Evolutionary conservation across 2,113 vertebrate genomes (phyloP), one percentile per base, ranked within the genome.

Genomic region (Clinocottus analis): DNA sequence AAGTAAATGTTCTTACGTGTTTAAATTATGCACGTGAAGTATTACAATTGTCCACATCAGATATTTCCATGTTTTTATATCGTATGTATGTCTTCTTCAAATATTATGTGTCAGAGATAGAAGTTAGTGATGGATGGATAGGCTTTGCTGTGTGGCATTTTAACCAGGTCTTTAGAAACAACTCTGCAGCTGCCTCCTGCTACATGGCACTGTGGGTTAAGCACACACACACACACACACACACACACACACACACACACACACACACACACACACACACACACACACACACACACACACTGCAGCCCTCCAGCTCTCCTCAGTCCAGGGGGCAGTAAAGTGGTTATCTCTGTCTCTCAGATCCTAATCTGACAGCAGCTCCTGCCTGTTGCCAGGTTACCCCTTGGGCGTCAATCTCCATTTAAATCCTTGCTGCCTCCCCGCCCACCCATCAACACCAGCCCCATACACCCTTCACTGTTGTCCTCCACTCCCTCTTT

Each of bases 321-420:
- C 91, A 88, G 90, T 93, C 92, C 92, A 92, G 90, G 90, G 92
- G 93, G 90, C 93, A 94, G 89, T 93, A 93, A 92, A 92, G 88
- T 92, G 90, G 93, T 93, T 94, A 94, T 94, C 94, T 94, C 87
- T 84, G 85, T 89, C 90, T 92, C 72, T 93, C 94, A 94, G 94
- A 94, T 94, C 87, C 90, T 94, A 94, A 94, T 94, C 94, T 94
- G 92, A 92, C 93, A 92, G 93, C 91, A 90, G 90, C 91, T 93
- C 90, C 90, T 91, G 92, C 91, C 89, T 93, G 94, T 94, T 94
- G 92, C 94, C 92, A 94, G 94, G 92, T 93, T 92, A 94, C 93
- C 92, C 88, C 90, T 66, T 77, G 87, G 91, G 92, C 88, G 87
- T 90, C 89, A 91, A 89, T 93, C 90, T 93, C 92, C 84, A 91